Evolutionary conservation across 2,797 vertebrate genomes (phyloP).

Genomic region (Helicolenus hilgendorfi): DNA sequence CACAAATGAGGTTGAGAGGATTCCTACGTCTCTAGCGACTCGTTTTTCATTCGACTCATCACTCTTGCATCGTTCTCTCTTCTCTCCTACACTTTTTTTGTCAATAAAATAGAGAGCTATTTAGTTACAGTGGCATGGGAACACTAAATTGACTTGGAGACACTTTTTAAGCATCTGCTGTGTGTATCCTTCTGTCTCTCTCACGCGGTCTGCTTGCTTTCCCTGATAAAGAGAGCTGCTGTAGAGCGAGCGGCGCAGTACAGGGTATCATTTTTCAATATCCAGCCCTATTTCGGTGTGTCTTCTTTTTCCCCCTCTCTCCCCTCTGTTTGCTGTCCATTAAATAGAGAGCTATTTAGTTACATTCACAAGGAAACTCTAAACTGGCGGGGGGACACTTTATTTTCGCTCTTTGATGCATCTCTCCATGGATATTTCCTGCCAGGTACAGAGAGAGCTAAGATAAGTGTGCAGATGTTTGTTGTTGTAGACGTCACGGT

Average conservation of each 20-base stretch:
- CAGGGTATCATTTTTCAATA: conserved; percentile 73
- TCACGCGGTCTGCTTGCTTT: conserved; percentile 47
- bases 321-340: conserved; percentile 74
- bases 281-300: conserved; percentile 46
- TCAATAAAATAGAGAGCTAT: conserved; percentile 76
- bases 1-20: conserved; percentile 71
- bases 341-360: conserved; percentile 79
- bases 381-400: conserved; percentile 46
- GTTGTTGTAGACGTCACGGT: background rate
- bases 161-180: conserved; percentile 64
- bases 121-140: conserved; percentile 74
- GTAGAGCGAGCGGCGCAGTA: background rate
- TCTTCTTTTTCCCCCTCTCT: conserved; percentile 37
- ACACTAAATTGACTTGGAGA: conserved; percentile 76
- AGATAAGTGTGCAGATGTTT: conserved; percentile 19
- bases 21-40: conserved; percentile 65
- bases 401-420: conserved; percentile 29
- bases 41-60: conserved; percentile 69
- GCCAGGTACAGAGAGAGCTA: background rate
- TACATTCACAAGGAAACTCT: conserved; percentile 78
- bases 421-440: conserved; percentile 37
- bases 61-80: conserved; percentile 39
- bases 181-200: conserved; percentile 8
- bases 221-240: conserved; percentile 25
- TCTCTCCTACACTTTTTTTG: conserved; percentile 53